These are phyloP conservation scores for Drosophila formosana DNA, from an alignment of 2,888 invertebrate genomes.

Conservation along the genomic window DNA sequence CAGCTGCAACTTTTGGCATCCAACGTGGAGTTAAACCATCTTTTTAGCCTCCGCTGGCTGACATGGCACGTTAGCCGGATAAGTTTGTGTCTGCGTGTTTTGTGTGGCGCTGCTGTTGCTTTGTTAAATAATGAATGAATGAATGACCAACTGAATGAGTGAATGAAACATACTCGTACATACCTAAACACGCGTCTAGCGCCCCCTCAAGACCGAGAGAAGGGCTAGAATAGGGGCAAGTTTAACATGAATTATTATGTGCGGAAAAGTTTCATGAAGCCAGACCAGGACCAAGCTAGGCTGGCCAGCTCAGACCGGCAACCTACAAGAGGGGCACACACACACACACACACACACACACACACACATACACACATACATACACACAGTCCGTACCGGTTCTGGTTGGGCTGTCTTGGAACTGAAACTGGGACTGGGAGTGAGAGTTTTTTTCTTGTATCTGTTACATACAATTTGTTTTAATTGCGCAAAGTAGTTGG, in stretches of 20 bases:
- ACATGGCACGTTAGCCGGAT: conserved; percentile 35
- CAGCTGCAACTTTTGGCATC: conserved; percentile 16
- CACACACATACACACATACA: conserved; percentile 6
- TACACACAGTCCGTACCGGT: conserved; percentile 26
- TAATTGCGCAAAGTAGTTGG: conserved; percentile 80
- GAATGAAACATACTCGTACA: conserved; percentile 47
- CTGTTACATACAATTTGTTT: conserved; percentile 80
- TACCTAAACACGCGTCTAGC: conserved; percentile 41
- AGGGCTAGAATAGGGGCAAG: conserved; percentile 51
- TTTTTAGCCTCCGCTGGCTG: conserved; percentile 36
- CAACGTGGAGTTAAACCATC: conserved; percentile 30
- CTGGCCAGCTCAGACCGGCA: conserved; percentile 26
- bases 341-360: conserved; percentile 5
- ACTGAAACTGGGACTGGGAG: conserved; percentile 38
- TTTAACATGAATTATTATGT: conserved; percentile 80
- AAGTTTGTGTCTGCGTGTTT: conserved; percentile 35
- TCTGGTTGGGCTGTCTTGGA: conserved; percentile 29
- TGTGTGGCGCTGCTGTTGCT: conserved; percentile 49
- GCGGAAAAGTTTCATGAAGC: conserved; percentile 73
- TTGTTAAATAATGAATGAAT: conserved; percentile 66
- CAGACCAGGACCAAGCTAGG: conserved; percentile 14
- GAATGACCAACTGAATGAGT: conserved; percentile 52
- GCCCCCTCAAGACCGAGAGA: conserved; percentile 22
- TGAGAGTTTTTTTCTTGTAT: conserved; percentile 51
- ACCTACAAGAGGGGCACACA: background rate